Base-by-base conservation (phyloP, 1,140 invertebrate genomes). In the Choristoneura fumiferana region DNA sequence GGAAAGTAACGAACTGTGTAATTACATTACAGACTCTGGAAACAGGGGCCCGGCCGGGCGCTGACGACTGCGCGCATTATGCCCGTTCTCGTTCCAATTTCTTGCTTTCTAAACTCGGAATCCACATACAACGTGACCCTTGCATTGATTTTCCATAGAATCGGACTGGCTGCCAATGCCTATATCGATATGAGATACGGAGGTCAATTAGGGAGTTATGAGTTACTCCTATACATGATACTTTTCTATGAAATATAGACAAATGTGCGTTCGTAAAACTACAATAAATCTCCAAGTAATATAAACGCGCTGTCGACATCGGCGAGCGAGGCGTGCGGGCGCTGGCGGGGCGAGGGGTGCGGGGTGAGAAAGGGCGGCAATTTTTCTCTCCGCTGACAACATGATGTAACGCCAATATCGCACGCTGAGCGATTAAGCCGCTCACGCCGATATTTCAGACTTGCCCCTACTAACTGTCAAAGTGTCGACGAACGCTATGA, bases 341-440 rank as follows among this genome's bases (percentile, higher is more conserved):
- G 70, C 33, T 29, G 29, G 63, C 57, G 69, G 65, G 70, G 65
- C 57, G 59, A 36, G 54, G 63, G 60, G 40, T 36, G 65, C 63
- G 63, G 71, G 69, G 69, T 61, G 65, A 40, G 57, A 57, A 68
- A 76, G 69, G 69, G 77, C 76, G 75, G 82, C 82, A 88, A 87
- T 88, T 87, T 88, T 87, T 87, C 85, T 88, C 81, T 80, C 77
- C 76, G 82, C 82, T 89, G 85, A 89, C 85, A 88, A 87, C 82
- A 86, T 85, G 84, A 85, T 87, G 84, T 89, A 87, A 87, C 81
- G 82, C 78, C 84, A 89, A 89, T 89, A 89, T 87, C 85, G 82
- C 81, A 78, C 85, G 71, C 81, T 85, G 80, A 87, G 78, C 84
- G 85, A 88, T 88, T 87, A 88, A 87, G 82, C 84, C 82, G 85